phyloP scores from a whole-genome alignment of 2,888 invertebrate species.

The Eretmocerus hayati region DNA sequence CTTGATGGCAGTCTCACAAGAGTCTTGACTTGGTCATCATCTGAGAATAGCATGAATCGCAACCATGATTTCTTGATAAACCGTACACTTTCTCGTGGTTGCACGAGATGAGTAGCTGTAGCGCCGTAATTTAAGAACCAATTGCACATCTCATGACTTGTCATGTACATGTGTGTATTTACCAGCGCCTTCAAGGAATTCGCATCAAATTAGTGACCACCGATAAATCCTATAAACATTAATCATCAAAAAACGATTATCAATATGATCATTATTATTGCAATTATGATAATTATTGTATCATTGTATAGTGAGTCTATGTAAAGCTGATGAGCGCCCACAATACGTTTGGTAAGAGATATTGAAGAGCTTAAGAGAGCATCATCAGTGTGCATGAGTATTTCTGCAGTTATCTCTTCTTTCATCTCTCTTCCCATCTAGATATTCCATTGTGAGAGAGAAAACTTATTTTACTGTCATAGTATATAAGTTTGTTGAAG shows the following conservation, averaged over 20 bases:
- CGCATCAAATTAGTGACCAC: not conserved
- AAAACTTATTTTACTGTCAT: conserved; percentile 10
- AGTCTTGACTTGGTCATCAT: too few relatives aligned
- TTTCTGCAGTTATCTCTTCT: conserved; percentile 2
- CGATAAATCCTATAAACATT: not conserved
- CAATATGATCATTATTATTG: too few relatives aligned
- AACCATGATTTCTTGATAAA: too few relatives aligned
- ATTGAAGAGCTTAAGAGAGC: not conserved
- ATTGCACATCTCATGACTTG: not conserved
- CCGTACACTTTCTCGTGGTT: too few relatives aligned
- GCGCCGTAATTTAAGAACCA: not conserved
- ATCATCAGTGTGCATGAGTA: not conserved
- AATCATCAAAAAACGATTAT: not conserved
- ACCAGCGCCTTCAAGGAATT: not conserved
- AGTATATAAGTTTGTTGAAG: conserved; percentile 1
- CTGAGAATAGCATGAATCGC: too few relatives aligned
- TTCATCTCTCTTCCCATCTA: not conserved
- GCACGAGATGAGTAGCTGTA: not conserved
- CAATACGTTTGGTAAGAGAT: conserved; percentile 6
- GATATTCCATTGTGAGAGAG: conserved; percentile 1
- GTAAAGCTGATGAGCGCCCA: not conserved
- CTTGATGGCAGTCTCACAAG: too few relatives aligned
- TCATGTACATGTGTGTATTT: not conserved
- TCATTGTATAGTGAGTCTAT: conserved; percentile 17
- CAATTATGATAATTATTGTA: too few relatives aligned